These are phyloP conservation scores for Polypedilum pembai DNA, from an alignment of 1,140 invertebrate species.

Conservation along the genomic window DNA sequence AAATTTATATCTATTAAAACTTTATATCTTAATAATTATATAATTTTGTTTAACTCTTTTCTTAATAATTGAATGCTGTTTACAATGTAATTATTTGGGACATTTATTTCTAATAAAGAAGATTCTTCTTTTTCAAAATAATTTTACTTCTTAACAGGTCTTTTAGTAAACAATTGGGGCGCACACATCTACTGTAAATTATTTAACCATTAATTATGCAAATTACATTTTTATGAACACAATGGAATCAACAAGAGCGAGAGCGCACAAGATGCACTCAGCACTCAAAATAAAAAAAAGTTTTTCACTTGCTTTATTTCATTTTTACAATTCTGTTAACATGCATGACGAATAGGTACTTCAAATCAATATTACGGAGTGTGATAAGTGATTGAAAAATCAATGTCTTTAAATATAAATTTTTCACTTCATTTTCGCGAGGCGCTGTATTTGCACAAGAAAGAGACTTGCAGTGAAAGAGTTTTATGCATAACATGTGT, in stretches of 20 bases:
- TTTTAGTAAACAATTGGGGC: not conserved
- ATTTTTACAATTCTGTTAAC: slow-evolving; percentile 10
- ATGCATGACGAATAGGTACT: not conserved
- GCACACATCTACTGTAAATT: not conserved
- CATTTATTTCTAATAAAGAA: not conserved
- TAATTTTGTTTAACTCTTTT: not conserved
- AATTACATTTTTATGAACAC: not conserved
- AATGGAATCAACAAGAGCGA: not conserved
- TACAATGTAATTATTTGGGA: not conserved
- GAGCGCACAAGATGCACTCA: not conserved
- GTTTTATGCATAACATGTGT: not conserved
- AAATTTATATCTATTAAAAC: slow-evolving; percentile 11
- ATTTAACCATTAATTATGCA: slow-evolving; percentile 7
- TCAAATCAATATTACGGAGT: no score
- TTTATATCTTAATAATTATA: not conserved
- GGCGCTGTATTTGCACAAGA: not conserved
- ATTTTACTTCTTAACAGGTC: not conserved
- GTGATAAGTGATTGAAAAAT: not conserved
- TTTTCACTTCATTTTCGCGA: not conserved
- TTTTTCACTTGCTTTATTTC: not conserved
- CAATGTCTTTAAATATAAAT: not conserved
- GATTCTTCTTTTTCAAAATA: no score
- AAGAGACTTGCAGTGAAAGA: not conserved
- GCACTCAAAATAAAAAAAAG: not conserved
- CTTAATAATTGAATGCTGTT: no score